These are phyloP conservation scores for Monoplex corrugatus DNA, from an alignment of 2,888 invertebrate genomes.

Conservation along the genomic window DNA sequence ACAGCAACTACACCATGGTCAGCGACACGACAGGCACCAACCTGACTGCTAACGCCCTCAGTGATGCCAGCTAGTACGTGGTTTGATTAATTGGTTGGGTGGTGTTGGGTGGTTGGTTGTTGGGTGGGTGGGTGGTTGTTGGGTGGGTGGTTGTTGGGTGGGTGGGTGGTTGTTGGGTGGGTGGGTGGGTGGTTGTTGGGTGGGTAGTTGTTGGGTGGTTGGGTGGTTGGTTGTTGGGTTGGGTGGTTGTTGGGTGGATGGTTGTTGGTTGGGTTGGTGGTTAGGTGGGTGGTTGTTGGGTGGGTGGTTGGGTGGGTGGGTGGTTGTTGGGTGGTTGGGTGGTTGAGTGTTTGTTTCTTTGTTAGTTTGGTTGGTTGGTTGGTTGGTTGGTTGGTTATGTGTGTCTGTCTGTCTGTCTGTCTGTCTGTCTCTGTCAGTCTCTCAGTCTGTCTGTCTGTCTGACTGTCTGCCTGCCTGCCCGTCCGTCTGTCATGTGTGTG, in stretches of 20 bases:
- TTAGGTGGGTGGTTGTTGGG: neutral
- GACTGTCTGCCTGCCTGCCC: neutral
- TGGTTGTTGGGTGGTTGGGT: neutral
- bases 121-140: too few relatives aligned
- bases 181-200: neutral
- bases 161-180: too few relatives aligned
- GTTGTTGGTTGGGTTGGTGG: neutral
- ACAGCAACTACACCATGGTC: conserved; percentile 45
- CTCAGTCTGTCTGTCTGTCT: neutral
- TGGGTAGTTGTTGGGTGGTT: neutral
- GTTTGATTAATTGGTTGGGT: too few relatives aligned
- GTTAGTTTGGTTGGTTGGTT: neutral
- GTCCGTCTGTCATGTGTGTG: too few relatives aligned
- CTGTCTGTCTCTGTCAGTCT: conserved; percentile 22
- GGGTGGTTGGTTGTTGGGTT: neutral
- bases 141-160: too few relatives aligned
- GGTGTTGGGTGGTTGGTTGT: too few relatives aligned
- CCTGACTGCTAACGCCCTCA: conserved; percentile 49
- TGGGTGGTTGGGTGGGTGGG: neutral
- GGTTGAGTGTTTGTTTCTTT: too few relatives aligned
- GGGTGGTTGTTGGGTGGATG: too few relatives aligned
- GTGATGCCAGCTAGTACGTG: conserved; percentile 52
- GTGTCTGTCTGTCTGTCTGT: neutral
- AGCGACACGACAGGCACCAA: conserved; percentile 28
- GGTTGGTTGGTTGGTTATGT: neutral